Conservation (phyloP, 2,797 vertebrate genomes). For the Lagorchestes hirsutus region DNA sequence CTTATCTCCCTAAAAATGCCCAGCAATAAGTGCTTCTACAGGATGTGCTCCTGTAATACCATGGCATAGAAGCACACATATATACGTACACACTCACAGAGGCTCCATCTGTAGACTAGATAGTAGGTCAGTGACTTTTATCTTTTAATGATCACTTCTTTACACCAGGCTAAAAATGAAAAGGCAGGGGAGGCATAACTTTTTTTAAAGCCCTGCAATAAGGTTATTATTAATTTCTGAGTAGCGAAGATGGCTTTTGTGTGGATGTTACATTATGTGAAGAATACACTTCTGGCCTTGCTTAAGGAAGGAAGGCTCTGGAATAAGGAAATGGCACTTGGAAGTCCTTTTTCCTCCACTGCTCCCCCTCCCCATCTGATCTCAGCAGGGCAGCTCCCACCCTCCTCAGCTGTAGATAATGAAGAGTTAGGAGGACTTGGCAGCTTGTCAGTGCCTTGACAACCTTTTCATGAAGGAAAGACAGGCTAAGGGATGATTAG, state of each 20-base stretch:
- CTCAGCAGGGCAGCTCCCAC: conserved; percentile 69
- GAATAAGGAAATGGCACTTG: conserved; percentile 72
- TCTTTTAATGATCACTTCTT: neutral
- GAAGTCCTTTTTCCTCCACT: conserved; percentile 63
- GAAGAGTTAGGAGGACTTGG: conserved; percentile 73
- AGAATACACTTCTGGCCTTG: conserved; percentile 69
- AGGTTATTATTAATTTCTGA: conserved; percentile 68
- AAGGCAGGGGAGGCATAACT: neutral
- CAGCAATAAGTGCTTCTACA: neutral
- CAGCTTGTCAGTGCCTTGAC: conserved; percentile 75
- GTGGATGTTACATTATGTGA: conserved; percentile 63
- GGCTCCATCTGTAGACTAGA: neutral
- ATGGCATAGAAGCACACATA: neutral
- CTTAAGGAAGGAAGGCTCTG: conserved; percentile 66
- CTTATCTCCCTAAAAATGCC: neutral
- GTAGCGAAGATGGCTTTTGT: conserved; percentile 63
- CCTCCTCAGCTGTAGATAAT: conserved; percentile 72
- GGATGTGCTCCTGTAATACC: neutral
- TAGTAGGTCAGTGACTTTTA: neutral
- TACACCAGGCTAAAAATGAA: neutral
- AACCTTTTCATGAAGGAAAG: conserved; percentile 72
- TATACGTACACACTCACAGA: neutral
- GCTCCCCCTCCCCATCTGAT: conserved; percentile 59
- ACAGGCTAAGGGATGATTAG: conserved; percentile 78
- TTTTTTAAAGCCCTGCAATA: conserved; percentile 23